Evolutionary conservation across 1,140 invertebrate genomes (phyloP), one percentile per base, ranked within the genome.

Genomic region (Diabrotica virgifera): DNA sequence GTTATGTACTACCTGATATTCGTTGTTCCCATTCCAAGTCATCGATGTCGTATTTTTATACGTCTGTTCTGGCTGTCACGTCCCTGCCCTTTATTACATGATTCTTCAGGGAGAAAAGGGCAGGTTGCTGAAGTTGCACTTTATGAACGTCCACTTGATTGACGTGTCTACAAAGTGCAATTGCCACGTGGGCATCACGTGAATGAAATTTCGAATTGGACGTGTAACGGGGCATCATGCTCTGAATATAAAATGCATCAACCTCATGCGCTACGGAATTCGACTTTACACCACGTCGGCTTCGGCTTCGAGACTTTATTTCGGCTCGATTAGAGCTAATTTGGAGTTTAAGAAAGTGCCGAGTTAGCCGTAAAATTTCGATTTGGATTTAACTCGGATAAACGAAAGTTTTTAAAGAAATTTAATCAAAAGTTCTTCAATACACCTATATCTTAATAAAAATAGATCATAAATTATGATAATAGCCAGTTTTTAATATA

Each of bases 61-160:
- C 24, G 24, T 46, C 8, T 46, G 40, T 46, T 10, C 40, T 5
- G n/a, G n/a, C 6, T 4, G 40, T 46, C 40, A 46, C 40, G 40
- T 46, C 8, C n/a, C 2, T 46, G 8, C n/a, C 40, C 40, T 46
- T 46, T 46, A n/a, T 46, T 46, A 46, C n/a, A n/a, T 46, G 40
- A 46, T 46, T 46, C 40, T 46, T 46, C 40, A 46, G 40, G 40
- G 40, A 46, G 40, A 46, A 46, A 46, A 57, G 10, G 35, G 55
- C 36, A 57, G 13, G 24, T 36, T 36, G 36, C 55, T 57, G 55
- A 37, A 37, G 36, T 37, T 57, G 55, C 55, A 57, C 24, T 57
- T 57, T 37, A 57, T 57, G 55, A 57, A 57, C 55, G 24, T 57
- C 55, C n/a, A 36, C 24, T 57, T 57, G 55, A 57, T 57, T 57